Evolutionary conservation across 2,113 vertebrate genomes (phyloP).

Genomic region (Budorcas taxicolor): DNA sequence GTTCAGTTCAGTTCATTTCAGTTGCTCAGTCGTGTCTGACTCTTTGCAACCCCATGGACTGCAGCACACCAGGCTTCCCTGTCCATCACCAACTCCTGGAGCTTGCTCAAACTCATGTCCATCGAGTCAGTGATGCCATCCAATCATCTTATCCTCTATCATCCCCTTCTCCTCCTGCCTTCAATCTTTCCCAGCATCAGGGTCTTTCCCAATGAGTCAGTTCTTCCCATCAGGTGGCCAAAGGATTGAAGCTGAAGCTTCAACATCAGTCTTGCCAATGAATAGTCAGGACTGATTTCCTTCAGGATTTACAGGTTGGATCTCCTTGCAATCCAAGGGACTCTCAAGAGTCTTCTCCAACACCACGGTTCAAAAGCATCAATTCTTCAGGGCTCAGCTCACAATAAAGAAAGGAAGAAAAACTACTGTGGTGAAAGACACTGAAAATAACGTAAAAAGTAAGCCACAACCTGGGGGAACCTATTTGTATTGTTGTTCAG

Average conservation of each 20-base stretch:
- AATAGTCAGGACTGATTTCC: neutral
- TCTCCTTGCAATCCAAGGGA: neutral
- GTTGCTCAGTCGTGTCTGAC: accelerated
- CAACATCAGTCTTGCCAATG: neutral
- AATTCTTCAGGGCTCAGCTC: neutral
- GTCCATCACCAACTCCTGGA: neutral
- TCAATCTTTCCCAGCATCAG: neutral
- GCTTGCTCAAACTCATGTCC: neutral
- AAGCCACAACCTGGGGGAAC: neutral
- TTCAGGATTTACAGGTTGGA: neutral
- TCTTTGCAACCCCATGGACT: neutral
- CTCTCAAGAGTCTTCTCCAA: neutral
- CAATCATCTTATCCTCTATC: neutral
- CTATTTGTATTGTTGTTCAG: neutral
- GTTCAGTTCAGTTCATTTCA: neutral
- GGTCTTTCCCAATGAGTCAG: neutral
- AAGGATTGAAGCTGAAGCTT: neutral
- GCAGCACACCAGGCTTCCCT: neutral
- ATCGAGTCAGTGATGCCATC: neutral
- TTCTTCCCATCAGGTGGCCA: neutral
- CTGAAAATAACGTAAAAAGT: neutral
- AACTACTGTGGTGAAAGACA: neutral
- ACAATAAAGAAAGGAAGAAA: neutral
- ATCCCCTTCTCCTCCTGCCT: neutral
- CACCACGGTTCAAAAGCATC: neutral